phyloP scores from a whole-genome alignment of 2,888 invertebrate genomes.

The Aleiodes testaceus region DNA sequence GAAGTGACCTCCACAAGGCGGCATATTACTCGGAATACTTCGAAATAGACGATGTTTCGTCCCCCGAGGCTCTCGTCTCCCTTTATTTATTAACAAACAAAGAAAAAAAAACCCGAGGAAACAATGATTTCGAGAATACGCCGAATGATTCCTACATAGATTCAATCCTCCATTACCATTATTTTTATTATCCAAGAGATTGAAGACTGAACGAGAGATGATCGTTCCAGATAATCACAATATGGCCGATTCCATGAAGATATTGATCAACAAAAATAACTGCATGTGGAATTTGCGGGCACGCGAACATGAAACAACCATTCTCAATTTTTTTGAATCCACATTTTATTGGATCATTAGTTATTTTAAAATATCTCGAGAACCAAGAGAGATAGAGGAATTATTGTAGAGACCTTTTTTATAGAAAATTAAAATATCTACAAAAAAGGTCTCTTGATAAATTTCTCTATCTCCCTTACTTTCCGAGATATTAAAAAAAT shows the following conservation, averaged over 20 bases:
- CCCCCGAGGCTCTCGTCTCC: neutral
- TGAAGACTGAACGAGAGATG: conserved; percentile 19
- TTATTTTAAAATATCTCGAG: no score
- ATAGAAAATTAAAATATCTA: no score
- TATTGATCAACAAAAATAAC: conserved; percentile 13
- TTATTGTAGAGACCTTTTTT: no score
- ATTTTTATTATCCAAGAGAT: conserved; percentile 19
- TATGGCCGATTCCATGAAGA: conserved; percentile 29
- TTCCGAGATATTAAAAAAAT: no score
- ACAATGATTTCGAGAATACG: no score
- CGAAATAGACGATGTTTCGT: neutral
- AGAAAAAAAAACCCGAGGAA: neutral
- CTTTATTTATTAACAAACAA: neutral
- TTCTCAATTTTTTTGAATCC: conserved; percentile 29
- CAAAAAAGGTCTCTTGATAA: no score
- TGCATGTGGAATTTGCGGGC: conserved; percentile 15
- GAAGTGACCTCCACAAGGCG: conserved; percentile 42
- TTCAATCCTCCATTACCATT: neutral
- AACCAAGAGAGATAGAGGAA: no score
- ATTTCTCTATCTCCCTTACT: no score
- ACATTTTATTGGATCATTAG: no score
- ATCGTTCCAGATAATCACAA: conserved; percentile 34
- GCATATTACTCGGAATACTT: conserved; percentile 31
- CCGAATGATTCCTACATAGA: neutral
- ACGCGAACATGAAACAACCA: neutral